Base-by-base conservation (phyloP, 37 sponge, comb jelly and placozoan species). In the Hormiphora californensis region DNA sequence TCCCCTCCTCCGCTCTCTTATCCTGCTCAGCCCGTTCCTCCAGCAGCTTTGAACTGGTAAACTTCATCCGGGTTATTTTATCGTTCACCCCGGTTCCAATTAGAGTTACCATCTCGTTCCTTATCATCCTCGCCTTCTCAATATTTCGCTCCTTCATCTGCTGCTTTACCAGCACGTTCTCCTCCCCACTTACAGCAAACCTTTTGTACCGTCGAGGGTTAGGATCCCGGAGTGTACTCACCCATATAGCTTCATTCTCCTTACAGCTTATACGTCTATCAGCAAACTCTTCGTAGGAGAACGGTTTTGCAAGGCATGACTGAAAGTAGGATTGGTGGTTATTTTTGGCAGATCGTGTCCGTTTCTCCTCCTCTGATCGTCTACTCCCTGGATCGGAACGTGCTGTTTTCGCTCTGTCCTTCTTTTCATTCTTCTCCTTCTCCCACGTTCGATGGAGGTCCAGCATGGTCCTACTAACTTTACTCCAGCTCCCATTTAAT, bases 11-110 rank as follows among this genome's bases (percentile, higher is more conserved):
- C 37, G 21, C 30, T 28, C 35, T 65, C 37, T 38, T 25, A 17
- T 65, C 67, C 37, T 36, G 35, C 67, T 65, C 67, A 15, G 67
- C 67, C 37, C 67, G 32, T 19, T 33, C 67, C 37, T 65, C 67
- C 67, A 65, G 37, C 37, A 65, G 32, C 37, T 65, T 65, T 17
- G 67, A 65, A 38, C 67, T 65, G 3, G 67, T 65, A 19, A 65
- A 65, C 37, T 65, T 65, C 67, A 65, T 65, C 67, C 67, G 32
- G 8, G 67, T 65, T 4, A 65, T 65, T 38, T 65, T 65, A 34
- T 65, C 67, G 7, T 33, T 65, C 34, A 65, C 67, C 37, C 67
- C 67, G 37, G 3, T 2, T 2, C 30, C 21, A 7, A 7, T 28
- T 21, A 65, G 19, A 35, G 11, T 27, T 15, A 38, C 9, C 38